These are phyloP conservation scores for Aelia acuminata DNA, from an alignment of 2,888 invertebrate genomes.

Conservation along the genomic window DNA sequence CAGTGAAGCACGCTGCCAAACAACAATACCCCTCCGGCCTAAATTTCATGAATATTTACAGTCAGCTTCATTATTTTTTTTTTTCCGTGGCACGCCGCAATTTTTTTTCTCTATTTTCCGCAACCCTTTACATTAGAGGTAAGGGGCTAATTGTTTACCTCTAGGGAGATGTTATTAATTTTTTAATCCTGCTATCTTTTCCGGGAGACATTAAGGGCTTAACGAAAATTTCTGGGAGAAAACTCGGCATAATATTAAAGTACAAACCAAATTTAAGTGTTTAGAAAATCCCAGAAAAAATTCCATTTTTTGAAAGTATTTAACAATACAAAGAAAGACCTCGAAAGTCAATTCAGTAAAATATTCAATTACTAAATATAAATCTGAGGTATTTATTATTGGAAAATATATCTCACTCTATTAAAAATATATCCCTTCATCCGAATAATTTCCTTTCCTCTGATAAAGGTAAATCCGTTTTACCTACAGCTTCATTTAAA, in stretches of 20 bases:
- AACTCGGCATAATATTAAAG: no score
- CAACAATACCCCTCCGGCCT: not conserved
- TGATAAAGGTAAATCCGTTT: not conserved
- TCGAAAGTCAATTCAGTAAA: no score
- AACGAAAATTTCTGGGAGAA: not conserved
- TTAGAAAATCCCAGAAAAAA: no score
- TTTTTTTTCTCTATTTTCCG: slow-evolving; percentile 1
- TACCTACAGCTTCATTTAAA: not conserved
- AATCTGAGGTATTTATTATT: no score
- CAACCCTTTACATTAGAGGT: not conserved
- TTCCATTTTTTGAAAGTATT: no score
- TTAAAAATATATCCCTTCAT: not conserved
- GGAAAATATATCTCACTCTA: not conserved
- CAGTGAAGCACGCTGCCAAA: not conserved
- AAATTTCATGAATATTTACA: slow-evolving; percentile 45
- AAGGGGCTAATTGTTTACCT: not conserved
- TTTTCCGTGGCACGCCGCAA: not conserved
- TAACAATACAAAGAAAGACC: no score
- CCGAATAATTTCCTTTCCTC: no score
- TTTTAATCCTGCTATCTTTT: not conserved
- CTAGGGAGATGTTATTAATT: not conserved
- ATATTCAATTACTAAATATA: no score
- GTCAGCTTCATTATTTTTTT: slow-evolving; percentile 8
- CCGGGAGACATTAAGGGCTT: not conserved
- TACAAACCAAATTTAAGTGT: no score